Base-by-base conservation (phyloP, 2,113 vertebrate genomes). In the Antennarius striatus region DNA sequence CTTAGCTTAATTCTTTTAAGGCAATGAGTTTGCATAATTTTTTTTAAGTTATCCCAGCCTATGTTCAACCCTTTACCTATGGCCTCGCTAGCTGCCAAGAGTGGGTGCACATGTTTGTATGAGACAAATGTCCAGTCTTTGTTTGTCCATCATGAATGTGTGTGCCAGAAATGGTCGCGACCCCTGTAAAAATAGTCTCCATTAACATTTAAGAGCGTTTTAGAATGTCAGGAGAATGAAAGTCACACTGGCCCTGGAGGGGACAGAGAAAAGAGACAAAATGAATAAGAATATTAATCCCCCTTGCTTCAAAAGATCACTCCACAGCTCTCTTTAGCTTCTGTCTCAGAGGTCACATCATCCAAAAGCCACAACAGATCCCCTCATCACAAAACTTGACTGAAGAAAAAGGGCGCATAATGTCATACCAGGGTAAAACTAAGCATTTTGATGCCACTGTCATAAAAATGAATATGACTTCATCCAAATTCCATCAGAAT, bases 151-250 rank as follows among this genome's bases (percentile, higher is more conserved):
- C 36, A 22, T 61, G 63, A 48, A 56, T n/a, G 54, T 42, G 54
- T 56, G 56, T 32, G 15, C 62, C 49, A 82, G 73, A 78, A 69
- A 30, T 68, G 75, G 73, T 79, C 80, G 46, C 10, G 83, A 81
- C 86, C 76, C 69, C 66, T 81, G 71, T 89, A 90, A 90, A 91
- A 91, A 91, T 87, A 91, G 87, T 84, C 79, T 50, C 79, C 81
- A 88, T 93, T 91, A 91, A 91, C 88, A 89, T 91, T 91, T 91
- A 90, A 89, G 85, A 82, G 78, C 67, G 74, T 86, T 83, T 82
- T 61, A 78, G 79, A 77, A 89, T 92, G 91, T 91, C 89, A 86
- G 71, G 72, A 83, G 87, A 80, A 85, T 78, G 69, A 79, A 78
- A 87, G 70, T 80, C 77, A 77, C 71, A 75, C 53, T 75, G 81